Evolutionary conservation across 2,113 vertebrate species (phyloP).

Genomic region (Dasypus novemcinctus): DNA sequence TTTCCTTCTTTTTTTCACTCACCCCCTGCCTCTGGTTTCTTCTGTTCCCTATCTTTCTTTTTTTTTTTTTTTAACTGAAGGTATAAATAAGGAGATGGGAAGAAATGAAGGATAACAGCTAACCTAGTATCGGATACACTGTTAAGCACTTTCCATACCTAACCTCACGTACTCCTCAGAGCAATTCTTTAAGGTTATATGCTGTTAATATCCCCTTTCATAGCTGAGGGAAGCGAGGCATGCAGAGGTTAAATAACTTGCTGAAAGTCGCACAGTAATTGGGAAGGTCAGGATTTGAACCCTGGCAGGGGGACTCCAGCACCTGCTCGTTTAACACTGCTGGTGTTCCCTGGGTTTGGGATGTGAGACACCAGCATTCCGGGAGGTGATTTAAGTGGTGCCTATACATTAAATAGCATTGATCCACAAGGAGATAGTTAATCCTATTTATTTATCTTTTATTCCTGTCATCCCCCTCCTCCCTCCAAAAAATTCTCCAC

Average conservation of each 20-base stretch:
- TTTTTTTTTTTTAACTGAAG: background rate
- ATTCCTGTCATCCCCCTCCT: background rate
- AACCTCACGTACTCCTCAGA: background rate
- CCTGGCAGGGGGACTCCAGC: rapidly evolving
- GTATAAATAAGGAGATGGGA: background rate
- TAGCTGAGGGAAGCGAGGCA: background rate
- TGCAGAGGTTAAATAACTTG: background rate
- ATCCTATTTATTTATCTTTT: background rate
- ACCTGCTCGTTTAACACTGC: no score
- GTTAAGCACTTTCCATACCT: background rate
- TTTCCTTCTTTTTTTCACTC: background rate
- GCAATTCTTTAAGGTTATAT: background rate
- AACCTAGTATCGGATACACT: background rate
- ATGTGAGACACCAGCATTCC: background rate
- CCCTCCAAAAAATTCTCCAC: background rate
- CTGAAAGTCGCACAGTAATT: background rate
- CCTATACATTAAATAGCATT: background rate
- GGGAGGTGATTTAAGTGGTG: background rate
- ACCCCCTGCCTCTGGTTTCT: background rate
- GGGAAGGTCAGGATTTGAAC: background rate
- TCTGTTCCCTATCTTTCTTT: background rate
- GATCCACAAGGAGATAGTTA: background rate
- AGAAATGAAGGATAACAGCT: background rate
- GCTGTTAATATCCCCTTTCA: background rate
- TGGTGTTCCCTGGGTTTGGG: background rate